Evolutionary conservation across 2,113 vertebrate species (phyloP).

Genomic region (Petaurus breviceps): DNA sequence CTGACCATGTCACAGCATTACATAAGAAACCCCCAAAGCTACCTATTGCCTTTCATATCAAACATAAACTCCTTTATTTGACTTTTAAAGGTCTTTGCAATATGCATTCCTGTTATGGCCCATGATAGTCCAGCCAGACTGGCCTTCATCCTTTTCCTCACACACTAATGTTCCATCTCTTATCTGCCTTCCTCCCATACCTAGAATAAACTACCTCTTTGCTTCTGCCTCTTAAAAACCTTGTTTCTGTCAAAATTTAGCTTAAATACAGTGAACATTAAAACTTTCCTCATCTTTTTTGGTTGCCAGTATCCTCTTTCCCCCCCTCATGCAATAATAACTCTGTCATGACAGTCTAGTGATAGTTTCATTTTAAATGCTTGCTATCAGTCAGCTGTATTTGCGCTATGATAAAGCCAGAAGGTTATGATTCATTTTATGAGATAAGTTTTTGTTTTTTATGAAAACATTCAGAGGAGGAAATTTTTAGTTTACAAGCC

Average conservation of each 20-base stretch:
- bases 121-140: neutral
- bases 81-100: neutral
- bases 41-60: neutral
- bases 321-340: neutral
- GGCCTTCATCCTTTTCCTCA: neutral
- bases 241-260: neutral
- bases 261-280: neutral
- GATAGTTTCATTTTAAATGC: neutral
- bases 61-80: neutral
- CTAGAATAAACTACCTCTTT: neutral
- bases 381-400: neutral
- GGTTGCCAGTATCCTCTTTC: neutral
- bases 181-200: neutral
- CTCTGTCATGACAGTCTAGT: neutral
- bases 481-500: constrained; percentile 43
- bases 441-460: constrained; percentile 13
- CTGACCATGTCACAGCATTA: neutral
- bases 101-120: neutral
- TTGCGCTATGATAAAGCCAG: neutral
- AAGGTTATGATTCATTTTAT: constrained; percentile 20
- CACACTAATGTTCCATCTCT: neutral
- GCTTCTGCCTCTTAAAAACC: neutral
- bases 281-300: neutral
- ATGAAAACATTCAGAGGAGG: constrained; percentile 2
- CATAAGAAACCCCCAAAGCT: neutral